Percentiles rank a stretch among this genome's conserved stretches.
phyloP scores from a whole-genome alignment of 2,888 invertebrate species.

The Chrysolina oricalcia region DNA sequence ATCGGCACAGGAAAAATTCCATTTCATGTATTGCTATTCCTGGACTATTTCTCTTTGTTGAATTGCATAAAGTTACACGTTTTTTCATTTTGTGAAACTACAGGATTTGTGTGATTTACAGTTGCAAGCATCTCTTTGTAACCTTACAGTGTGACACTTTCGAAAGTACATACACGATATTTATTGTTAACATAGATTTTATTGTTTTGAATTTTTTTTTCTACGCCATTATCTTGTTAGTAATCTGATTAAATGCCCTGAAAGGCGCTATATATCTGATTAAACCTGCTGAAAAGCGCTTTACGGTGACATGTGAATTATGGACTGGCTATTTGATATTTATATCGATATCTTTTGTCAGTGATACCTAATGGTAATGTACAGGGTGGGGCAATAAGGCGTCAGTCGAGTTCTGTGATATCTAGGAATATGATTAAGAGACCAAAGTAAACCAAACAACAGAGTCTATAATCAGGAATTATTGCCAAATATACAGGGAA shows the following conservation, averaged over 20 bases:
- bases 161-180: constrained; percentile 41
- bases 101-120: constrained; percentile 31
- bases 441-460: too few relatives aligned
- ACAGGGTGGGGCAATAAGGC: too few relatives aligned
- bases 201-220: constrained; percentile 43
- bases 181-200: constrained; percentile 46
- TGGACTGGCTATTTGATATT: constrained; percentile 41
- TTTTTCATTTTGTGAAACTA: constrained; percentile 7
- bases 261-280: constrained; percentile 42
- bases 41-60: not conserved
- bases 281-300: constrained; percentile 39
- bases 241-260: constrained; percentile 42
- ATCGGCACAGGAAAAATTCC: not conserved
- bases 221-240: constrained; percentile 37
- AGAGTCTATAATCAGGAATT: too few relatives aligned
- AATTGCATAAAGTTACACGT: not conserved
- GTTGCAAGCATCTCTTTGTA: constrained; percentile 35
- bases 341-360: constrained; percentile 34
- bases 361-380: not conserved
- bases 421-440: too few relatives aligned
- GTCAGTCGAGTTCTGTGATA: too few relatives aligned
- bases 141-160: constrained; percentile 44
- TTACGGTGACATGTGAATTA: constrained; percentile 43
- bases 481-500: too few relatives aligned
- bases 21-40: not conserved